Base-by-base conservation (phyloP, 2,797 vertebrate species). In the Microhierax caerulescens region DNA sequence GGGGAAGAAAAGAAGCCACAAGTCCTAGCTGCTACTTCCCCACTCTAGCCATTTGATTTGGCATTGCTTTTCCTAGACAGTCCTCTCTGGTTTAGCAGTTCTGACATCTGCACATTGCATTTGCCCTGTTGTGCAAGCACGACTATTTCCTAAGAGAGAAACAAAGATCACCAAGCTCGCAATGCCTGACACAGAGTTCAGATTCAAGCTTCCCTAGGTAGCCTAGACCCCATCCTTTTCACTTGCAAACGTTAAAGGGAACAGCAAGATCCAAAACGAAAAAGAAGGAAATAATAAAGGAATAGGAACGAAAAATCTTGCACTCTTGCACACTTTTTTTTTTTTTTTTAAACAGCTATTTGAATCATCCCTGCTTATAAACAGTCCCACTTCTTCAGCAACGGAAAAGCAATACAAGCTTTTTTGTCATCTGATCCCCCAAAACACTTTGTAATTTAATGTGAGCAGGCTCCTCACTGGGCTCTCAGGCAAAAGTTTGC, bases 101-200 rank as follows among this genome's bases (percentile, higher is more conserved):
- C 92, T 74, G 93, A 94, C 95, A 97, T 94, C 60, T 96, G 88
- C 15, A 21, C 27, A 9, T 95, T 81, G 83, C 95, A 96, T 96
- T 96, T 92, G 84, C 91, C 84, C 88, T 95, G 81, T 94, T 81
- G 45, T 91, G 93, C 88, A 94, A 97, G 73, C 93, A 76, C 24
- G 47, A 36, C 95, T 91, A 78, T 95, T 95, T 97, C 95, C 94
- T 90, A 96, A 97, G 90, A 95, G 95, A 95, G 89, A 97, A 98
- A 97, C 90, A 96, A 82, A 95, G 67, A 93, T 23, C 64, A 94
- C 82, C 74, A 94, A 95, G 78, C 93, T 95, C 91, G 23, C 61
- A 73, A 53, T 32, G 96, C 92, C 93, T 59, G 67, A 97, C 80
- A 93, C 53, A 94, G 68, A 94, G 83, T 5, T 59, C 83, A 82